Percentiles rank a stretch among this genome's conserved stretches.
These are phyloP conservation scores for Gasterosteus nipponicus DNA, from an alignment of 2,113 vertebrate genomes.

Conservation along the genomic window DNA sequence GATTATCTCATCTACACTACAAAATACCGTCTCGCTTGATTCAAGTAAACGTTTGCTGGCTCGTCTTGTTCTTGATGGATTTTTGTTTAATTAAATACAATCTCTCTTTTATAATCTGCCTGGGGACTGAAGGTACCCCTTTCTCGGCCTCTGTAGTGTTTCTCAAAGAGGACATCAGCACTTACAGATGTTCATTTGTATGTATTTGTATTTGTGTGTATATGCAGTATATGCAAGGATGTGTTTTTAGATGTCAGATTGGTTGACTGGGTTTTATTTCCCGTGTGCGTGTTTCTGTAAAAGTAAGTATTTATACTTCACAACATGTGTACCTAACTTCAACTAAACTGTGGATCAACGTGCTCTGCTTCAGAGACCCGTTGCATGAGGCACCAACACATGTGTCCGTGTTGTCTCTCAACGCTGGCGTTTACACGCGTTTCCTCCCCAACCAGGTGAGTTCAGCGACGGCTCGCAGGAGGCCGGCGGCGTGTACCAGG, in stretches of 20 bases:
- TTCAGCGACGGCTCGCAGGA: conserved; percentile 98
- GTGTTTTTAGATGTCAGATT: neutral
- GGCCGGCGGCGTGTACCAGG: conserved; percentile 97
- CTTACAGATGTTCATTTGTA: neutral
- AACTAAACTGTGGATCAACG: conserved; percentile 16
- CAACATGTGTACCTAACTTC: conserved; percentile 7
- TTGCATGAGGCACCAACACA: neutral
- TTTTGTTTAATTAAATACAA: conserved; percentile 29
- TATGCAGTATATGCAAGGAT: conserved; percentile 1
- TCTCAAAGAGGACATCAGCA: neutral
- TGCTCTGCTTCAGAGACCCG: conserved; percentile 4
- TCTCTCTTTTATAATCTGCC: conserved; percentile 3
- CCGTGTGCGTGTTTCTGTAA: neutral
- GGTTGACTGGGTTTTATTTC: conserved; percentile 16
- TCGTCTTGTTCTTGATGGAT: neutral
- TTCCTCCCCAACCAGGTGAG: conserved; percentile 84
- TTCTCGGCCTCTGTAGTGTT: neutral
- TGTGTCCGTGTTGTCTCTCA: neutral
- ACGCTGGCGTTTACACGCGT: neutral
- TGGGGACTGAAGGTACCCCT: conserved; percentile 5
- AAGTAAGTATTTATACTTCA: neutral
- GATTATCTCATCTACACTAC: conserved; percentile 19
- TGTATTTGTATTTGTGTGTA: neutral
- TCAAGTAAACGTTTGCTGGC: conserved; percentile 18
- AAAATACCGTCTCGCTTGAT: conserved; percentile 10